Percentiles rank a stretch among this genome's conserved stretches.
Conservation (phyloP, 1,140 invertebrate species). For the Drosophila chauvacae region DNA sequence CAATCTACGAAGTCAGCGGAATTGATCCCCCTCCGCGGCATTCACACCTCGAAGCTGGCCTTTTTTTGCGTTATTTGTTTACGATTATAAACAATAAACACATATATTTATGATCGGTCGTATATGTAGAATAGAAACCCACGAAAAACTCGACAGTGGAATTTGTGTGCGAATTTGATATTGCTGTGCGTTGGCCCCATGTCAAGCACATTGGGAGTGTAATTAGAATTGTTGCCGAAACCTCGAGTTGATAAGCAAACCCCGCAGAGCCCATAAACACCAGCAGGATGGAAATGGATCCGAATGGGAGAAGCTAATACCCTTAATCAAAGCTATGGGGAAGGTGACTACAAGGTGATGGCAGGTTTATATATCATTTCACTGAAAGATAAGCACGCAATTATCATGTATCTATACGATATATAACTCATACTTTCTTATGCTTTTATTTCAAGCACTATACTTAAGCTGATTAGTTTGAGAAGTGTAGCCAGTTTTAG, state of each 20-base stretch:
- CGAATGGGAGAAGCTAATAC: constrained; percentile 8
- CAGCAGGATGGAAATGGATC: constrained; percentile 13
- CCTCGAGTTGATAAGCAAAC: constrained; percentile 30
- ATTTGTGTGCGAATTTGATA: constrained; percentile 48
- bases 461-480: too few relatives aligned
- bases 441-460: background rate
- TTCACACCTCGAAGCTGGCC: constrained; percentile 10
- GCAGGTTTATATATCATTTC: background rate
- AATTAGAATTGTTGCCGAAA: constrained; percentile 57
- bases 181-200: constrained; percentile 6
- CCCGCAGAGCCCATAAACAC: constrained; percentile 8
- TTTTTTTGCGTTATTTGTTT: constrained; percentile 43
- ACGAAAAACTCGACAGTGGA: constrained; percentile 28
- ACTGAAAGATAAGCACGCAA: background rate
- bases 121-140: constrained; percentile 49
- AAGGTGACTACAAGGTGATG: constrained; percentile 22
- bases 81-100: constrained; percentile 64
- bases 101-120: constrained; percentile 49
- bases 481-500: background rate
- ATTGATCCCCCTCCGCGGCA: background rate
- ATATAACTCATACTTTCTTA: background rate
- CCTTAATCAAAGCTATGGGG: background rate
- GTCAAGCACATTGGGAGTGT: constrained; percentile 40
- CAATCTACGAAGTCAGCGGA: constrained; percentile 6
- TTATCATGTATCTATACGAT: background rate